phyloP scores from a whole-genome alignment of 2,113 vertebrate species.

The Oncorhynchus kisutch region DNA sequence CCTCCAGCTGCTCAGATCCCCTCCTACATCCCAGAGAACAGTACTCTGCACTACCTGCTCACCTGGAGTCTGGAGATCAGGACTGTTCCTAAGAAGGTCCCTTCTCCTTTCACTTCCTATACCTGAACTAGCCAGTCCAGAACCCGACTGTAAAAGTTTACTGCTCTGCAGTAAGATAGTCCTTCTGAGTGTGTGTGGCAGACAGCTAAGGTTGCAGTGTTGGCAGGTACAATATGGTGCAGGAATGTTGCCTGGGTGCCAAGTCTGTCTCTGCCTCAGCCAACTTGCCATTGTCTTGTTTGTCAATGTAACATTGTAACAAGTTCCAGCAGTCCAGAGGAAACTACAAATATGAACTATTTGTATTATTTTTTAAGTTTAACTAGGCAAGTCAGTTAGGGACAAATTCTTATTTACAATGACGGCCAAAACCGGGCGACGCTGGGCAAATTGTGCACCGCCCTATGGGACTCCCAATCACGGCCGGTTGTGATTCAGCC shows the following conservation, averaged over 20 bases:
- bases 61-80: slow-evolving; percentile 94
- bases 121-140: background rate
- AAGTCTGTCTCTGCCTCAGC: background rate
- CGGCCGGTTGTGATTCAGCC: too few species aligned
- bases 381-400: too few species aligned
- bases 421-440: too few species aligned
- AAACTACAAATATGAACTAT: background rate
- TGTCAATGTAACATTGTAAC: background rate
- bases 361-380: too few species aligned
- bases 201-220: background rate
- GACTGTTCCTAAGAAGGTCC: slow-evolving; percentile 89
- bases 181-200: background rate
- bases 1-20: slow-evolving; percentile 81
- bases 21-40: slow-evolving; percentile 72
- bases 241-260: background rate
- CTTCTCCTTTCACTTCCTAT: background rate
- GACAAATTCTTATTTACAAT: too few species aligned
- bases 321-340: background rate
- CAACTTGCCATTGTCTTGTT: background rate
- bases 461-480: too few species aligned
- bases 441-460: too few species aligned
- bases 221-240: background rate
- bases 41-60: slow-evolving; percentile 80
- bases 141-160: background rate
- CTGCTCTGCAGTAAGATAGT: background rate